Conservation (phyloP, 2,797 vertebrate species). For the Sandelia bainsii region DNA sequence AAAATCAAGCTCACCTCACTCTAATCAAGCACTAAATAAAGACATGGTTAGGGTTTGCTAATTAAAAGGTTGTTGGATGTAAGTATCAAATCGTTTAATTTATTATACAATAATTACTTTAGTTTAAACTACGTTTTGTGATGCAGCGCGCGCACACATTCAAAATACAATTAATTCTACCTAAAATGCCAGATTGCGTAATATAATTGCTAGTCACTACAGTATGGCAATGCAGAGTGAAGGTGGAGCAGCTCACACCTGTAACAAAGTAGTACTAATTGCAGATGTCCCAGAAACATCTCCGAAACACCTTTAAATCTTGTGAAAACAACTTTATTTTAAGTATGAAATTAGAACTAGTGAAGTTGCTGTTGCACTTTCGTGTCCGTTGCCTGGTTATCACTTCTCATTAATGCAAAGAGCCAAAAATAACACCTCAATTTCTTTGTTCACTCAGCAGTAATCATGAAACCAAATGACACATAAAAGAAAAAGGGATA, state of each 20-base stretch:
- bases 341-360: no score
- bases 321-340: no score
- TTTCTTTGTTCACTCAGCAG: background rate
- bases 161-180: background rate
- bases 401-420: background rate
- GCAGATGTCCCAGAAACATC: no score
- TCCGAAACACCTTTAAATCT: no score
- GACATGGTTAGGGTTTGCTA: background rate
- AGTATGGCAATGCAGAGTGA: background rate
- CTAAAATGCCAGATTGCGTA: background rate
- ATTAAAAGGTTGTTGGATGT: slow-evolving; percentile 18
- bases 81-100: slow-evolving; percentile 15
- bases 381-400: background rate
- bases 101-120: background rate
- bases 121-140: background rate
- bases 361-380: background rate
- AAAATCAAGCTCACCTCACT: slow-evolving; percentile 7
- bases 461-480: background rate
- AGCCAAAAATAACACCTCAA: background rate
- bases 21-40: slow-evolving; percentile 23
- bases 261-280: background rate
- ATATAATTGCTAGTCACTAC: background rate
- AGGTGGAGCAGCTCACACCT: background rate
- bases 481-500: no score
- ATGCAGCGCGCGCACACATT: background rate